These are phyloP conservation scores for Cryptocheilus praepositus DNA, from an alignment of 2,888 invertebrate species.

Conservation along the genomic window DNA sequence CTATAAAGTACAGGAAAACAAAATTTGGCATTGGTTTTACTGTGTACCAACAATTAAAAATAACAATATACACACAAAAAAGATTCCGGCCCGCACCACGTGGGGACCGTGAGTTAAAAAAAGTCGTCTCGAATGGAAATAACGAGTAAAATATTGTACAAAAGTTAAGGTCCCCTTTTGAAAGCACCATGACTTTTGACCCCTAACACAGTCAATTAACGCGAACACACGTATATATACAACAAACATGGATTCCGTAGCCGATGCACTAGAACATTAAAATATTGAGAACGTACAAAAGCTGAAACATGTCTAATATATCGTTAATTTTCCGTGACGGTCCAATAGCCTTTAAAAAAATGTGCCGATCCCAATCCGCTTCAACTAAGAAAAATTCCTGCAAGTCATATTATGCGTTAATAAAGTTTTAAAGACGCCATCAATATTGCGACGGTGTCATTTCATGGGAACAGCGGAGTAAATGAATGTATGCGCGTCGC, in stretches of 20 bases:
- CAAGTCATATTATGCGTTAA: constrained; percentile 39
- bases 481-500: too few species aligned
- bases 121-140: constrained; percentile 52
- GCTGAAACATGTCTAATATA: background rate
- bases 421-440: constrained; percentile 47
- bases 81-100: too few species aligned
- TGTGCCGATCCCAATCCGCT: constrained; percentile 15
- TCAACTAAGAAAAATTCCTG: constrained; percentile 27
- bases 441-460: constrained; percentile 28
- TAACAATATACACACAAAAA: too few species aligned
- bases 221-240: constrained; percentile 8
- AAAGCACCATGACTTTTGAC: constrained; percentile 20
- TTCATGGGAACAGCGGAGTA: too few species aligned
- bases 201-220: too few species aligned
- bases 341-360: too few species aligned
- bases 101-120: constrained; percentile 24
- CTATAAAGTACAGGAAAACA: too few species aligned
- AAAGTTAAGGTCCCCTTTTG: constrained; percentile 22
- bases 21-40: too few species aligned
- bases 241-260: background rate
- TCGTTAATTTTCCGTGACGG: too few species aligned
- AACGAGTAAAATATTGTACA: constrained; percentile 36
- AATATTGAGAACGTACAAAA: constrained; percentile 44
- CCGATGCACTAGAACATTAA: too few species aligned
- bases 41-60: too few species aligned